Conservation (phyloP, 2,797 vertebrate genomes). For the Yasuhikotakia modesta region DNA sequence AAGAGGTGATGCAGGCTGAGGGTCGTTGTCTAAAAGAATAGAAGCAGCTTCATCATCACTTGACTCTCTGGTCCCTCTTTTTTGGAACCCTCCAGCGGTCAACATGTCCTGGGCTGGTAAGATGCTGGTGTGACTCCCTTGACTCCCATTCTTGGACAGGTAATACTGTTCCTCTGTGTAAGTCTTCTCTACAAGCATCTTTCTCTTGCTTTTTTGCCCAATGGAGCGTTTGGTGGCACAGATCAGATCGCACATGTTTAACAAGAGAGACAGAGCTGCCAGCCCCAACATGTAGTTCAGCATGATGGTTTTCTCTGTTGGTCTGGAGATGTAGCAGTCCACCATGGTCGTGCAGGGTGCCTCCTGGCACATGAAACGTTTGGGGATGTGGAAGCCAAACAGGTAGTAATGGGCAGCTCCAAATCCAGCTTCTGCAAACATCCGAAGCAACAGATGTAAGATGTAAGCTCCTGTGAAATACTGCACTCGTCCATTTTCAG, state of each 20-base stretch:
- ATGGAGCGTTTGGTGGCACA: slow-evolving; percentile 72
- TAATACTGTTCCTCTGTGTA: slow-evolving; percentile 68
- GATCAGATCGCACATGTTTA: slow-evolving; percentile 82
- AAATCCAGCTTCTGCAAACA: slow-evolving; percentile 83
- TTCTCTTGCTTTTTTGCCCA: slow-evolving; percentile 65
- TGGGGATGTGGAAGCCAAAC: slow-evolving; percentile 87
- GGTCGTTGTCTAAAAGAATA: slow-evolving; percentile 63
- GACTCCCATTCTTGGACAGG: slow-evolving; percentile 48
- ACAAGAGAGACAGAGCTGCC: slow-evolving; percentile 80
- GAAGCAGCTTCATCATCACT: slow-evolving; percentile 52
- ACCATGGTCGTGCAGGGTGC: slow-evolving; percentile 86
- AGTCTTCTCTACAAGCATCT: slow-evolving; percentile 63
- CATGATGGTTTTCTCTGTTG: slow-evolving; percentile 92
- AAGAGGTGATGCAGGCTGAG: slow-evolving; percentile 46
- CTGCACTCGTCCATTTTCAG: slow-evolving; percentile 54
- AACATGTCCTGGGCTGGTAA: slow-evolving; percentile 47
- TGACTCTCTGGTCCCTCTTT: slow-evolving; percentile 62
- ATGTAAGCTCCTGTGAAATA: slow-evolving; percentile 83
- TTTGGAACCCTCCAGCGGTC: slow-evolving; percentile 62
- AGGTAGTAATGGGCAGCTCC: slow-evolving; percentile 86
- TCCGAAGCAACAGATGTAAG: slow-evolving; percentile 81
- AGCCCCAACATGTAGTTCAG: slow-evolving; percentile 84
- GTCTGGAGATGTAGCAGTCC: slow-evolving; percentile 92
- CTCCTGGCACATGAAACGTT: slow-evolving; percentile 85
- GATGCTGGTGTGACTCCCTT: slow-evolving; percentile 21